Evolutionary conservation across 1,140 invertebrate genomes (phyloP).

Genomic region (Drosophila gunungcola): DNA sequence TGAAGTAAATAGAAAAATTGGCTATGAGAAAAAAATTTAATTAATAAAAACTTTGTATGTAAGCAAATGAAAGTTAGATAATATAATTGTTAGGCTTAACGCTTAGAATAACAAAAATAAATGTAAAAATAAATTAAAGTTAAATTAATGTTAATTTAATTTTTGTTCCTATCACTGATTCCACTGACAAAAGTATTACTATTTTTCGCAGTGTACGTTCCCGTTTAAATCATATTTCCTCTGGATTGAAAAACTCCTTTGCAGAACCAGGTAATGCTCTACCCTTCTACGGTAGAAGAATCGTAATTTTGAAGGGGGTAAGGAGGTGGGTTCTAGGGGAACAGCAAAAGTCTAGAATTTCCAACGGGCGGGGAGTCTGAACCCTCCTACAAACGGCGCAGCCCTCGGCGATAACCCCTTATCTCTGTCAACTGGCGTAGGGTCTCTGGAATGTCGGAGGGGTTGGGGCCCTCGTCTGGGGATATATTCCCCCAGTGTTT

Average conservation of each 20-base stretch:
- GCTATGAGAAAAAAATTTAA: too few relatives aligned
- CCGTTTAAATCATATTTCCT: neutral
- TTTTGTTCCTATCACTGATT: too few relatives aligned
- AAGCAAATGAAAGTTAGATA: too few relatives aligned
- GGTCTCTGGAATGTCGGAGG: constrained; percentile 50
- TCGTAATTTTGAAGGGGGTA: constrained; percentile 8
- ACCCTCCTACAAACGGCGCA: constrained; percentile 6
- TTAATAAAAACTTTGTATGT: too few relatives aligned
- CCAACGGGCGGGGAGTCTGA: constrained; percentile 42
- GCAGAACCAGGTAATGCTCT: constrained; percentile 9
- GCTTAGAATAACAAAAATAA: too few relatives aligned
- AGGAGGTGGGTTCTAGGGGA: neutral
- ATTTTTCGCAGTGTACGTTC: constrained; percentile 1
- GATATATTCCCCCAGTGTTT: constrained; percentile 45
- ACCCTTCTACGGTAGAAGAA: constrained; percentile 26
- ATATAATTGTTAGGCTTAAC: too few relatives aligned
- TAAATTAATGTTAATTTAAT: too few relatives aligned
- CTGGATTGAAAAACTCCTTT: neutral
- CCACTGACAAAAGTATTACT: neutral
- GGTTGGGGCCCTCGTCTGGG: constrained; percentile 14
- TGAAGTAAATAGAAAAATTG: too few relatives aligned
- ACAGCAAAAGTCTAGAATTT: constrained; percentile 30
- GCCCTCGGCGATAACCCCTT: constrained; percentile 66
- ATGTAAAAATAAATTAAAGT: too few relatives aligned
- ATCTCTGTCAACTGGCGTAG: constrained; percentile 41